Conservation (phyloP, 2,113 vertebrate genomes). For the Heterocephalus glaber region DNA sequence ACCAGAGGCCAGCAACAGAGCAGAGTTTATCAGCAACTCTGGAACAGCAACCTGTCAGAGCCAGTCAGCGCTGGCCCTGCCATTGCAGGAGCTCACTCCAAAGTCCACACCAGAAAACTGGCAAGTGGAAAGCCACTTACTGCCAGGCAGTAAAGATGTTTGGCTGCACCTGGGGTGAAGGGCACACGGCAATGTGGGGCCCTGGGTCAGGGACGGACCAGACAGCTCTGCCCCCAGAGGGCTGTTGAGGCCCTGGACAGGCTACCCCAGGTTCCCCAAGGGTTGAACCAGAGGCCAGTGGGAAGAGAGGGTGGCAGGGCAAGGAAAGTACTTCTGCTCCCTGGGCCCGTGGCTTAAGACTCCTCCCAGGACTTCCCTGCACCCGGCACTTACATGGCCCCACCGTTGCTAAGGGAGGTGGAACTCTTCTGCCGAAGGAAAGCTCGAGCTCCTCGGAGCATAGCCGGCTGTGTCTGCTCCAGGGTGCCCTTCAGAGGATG, state of each 20-base stretch:
- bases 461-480: conserved; percentile 86
- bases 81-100: accelerated
- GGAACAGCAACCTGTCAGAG: not conserved
- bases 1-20: not conserved
- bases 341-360: too few species aligned
- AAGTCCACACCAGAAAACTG: not conserved
- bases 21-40: not conserved
- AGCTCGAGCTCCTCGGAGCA: conserved; percentile 86
- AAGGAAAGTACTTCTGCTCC: accelerated
- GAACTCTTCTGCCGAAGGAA: conserved; percentile 90
- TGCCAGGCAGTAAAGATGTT: not conserved
- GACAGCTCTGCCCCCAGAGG: not conserved
- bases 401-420: conserved; percentile 93
- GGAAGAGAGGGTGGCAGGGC: not conserved
- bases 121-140: not conserved
- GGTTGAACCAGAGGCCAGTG: not conserved
- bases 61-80: not conserved
- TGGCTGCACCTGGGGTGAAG: not conserved
- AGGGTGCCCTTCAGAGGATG: conserved; percentile 86
- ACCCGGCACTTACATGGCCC: conserved; percentile 88
- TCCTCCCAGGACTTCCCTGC: accelerated
- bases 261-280: not conserved
- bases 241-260: not conserved
- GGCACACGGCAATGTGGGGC: accelerated
- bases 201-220: not conserved